Evolutionary conservation across 1,140 invertebrate genomes (phyloP), one percentile per base, ranked within the genome.

Genomic region (Dreissena polymorpha): DNA sequence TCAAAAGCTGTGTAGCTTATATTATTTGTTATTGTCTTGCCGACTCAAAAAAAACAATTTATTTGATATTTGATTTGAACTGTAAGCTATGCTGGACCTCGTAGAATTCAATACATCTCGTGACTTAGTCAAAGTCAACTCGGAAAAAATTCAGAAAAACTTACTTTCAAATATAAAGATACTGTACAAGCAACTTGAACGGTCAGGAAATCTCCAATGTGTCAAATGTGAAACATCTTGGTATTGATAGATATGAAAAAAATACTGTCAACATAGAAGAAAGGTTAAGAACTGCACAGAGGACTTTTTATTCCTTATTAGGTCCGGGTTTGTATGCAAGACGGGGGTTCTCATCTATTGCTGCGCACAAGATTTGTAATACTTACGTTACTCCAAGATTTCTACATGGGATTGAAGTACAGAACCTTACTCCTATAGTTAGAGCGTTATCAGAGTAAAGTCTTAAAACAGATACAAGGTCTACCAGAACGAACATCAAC

Each of bases 401-500:
- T 25, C 60, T 63, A 2, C 10, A 63, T 63, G 60, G 60, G 18
- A 63, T 63, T 63, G 60, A 63, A 63, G 60, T 63, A 2, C 23
- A 21, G 10, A n/a, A 63, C 18, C 18, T 63, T n/a, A 63, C 23
- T 63, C 18, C 60, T 21, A 25, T 5, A 63, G 23, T 25, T 63
- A 63, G 60, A 63, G 23, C 18, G 23, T 25, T 63, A 63, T 63
- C 60, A 63, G 23, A 63, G 60, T 2, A 63, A 63, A 63, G 60
- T 63, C 7, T 21, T 63, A 25, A 63, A 63, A 63, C 60, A 63
- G 18, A 63, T 63, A 63, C 60, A 63, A n/a, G 60, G 60, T 63
- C 60, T 63, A 63, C 60, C 60, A 63, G 60, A 63, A 25, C 18
- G 60, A 25, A 63, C 60, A 63, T 63, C 60, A 63, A 63, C 60